Evolutionary conservation across 2,888 invertebrate genomes (phyloP).

Genomic region (Dicycla oo): DNA sequence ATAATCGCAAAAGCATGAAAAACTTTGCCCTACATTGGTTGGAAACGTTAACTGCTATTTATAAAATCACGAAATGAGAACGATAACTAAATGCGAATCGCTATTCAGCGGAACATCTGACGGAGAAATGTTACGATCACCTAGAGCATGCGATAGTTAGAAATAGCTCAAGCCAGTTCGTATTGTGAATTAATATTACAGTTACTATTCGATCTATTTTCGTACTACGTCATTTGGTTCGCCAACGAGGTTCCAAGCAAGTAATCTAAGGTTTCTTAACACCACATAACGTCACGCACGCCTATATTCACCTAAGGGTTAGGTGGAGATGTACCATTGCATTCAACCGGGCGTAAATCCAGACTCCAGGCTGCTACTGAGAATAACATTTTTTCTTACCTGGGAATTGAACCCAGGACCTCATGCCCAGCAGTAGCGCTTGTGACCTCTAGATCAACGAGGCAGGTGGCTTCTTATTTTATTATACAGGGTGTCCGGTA

Average conservation of each 20-base stretch:
- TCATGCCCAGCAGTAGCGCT: neutral
- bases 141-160: conserved; percentile 31
- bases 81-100: conserved; percentile 24
- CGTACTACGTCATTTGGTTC: conserved; percentile 35
- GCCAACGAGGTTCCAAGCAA: conserved; percentile 5
- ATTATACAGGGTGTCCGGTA: too few species aligned
- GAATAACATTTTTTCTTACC: neutral
- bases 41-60: conserved; percentile 33
- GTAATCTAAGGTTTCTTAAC: neutral
- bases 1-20: conserved; percentile 38
- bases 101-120: conserved; percentile 25
- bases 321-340: neutral
- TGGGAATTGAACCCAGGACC: neutral
- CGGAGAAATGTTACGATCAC: conserved; percentile 24
- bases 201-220: conserved; percentile 36
- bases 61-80: conserved; percentile 38
- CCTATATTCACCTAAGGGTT: neutral
- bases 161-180: conserved; percentile 26
- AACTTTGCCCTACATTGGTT: conserved; percentile 31
- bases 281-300: too few species aligned
- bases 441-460: neutral
- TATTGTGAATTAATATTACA: conserved; percentile 32
- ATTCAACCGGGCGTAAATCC: neutral
- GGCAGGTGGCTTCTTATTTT: neutral
- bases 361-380: neutral